A percentile compares a stretch with the other conserved stretches of the same genome.
Evolutionary conservation across 2,113 vertebrate species (phyloP).

Genomic region (Lepisosteus osseus): DNA sequence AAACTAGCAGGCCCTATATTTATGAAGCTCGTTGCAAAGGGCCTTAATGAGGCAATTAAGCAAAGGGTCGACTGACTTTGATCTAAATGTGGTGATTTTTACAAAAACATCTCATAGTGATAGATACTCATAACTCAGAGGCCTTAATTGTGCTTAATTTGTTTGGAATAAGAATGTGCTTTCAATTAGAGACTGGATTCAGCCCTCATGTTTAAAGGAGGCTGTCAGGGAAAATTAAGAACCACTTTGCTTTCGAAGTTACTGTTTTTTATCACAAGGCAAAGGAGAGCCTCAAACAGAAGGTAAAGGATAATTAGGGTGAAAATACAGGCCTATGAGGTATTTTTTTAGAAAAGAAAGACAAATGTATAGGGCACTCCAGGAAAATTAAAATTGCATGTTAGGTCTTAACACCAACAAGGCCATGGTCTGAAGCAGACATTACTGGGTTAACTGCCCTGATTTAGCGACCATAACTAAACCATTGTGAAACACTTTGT

Average conservation of each 20-base stretch:
- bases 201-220: slow-evolving; percentile 88
- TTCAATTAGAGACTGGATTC: slow-evolving; percentile 94
- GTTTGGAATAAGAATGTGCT: slow-evolving; percentile 99
- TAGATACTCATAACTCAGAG: slow-evolving; percentile 99
- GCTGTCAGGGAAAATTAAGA: slow-evolving; percentile 99
- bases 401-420: not conserved
- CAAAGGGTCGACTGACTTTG: slow-evolving; percentile 89
- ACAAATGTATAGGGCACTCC: slow-evolving; percentile 17
- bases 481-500: not conserved
- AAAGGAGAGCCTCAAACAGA: slow-evolving; percentile 73
- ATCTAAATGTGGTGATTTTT: slow-evolving; percentile 99
- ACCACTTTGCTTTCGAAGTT: slow-evolving; percentile 87
- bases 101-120: slow-evolving; percentile 96
- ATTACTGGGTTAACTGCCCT: not conserved
- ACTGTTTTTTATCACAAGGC: slow-evolving; percentile 91
- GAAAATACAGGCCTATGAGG: slow-evolving; percentile 52
- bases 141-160: slow-evolving; percentile 99
- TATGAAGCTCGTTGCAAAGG: slow-evolving; percentile 84
- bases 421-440: not conserved
- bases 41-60: slow-evolving; percentile 99
- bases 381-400: slow-evolving; percentile 21
- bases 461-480: not conserved
- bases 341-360: slow-evolving; percentile 18
- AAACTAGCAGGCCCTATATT: slow-evolving; percentile 87
- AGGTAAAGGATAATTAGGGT: slow-evolving; percentile 78